These are phyloP conservation scores for Nasonia oneida DNA, from an alignment of 2,888 invertebrate genomes.

Conservation along the genomic window DNA sequence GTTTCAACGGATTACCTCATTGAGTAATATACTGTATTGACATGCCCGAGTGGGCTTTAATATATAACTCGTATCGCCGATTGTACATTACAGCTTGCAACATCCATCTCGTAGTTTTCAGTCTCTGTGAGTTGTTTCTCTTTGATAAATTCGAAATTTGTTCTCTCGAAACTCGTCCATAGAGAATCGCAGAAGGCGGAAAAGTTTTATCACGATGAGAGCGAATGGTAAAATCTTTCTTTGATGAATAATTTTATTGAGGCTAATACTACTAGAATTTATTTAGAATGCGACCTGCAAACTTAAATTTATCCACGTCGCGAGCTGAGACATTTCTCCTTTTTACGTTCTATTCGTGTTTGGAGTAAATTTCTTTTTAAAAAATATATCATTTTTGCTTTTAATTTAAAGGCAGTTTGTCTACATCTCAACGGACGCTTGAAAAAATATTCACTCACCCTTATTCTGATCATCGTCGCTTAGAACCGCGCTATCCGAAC, in stretches of 20 bases:
- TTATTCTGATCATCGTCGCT: conserved; percentile 80
- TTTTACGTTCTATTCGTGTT: background rate
- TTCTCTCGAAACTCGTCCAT: background rate
- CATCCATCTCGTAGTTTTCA: background rate
- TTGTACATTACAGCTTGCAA: background rate
- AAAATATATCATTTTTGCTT: background rate
- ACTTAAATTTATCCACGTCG: background rate
- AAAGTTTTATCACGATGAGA: background rate
- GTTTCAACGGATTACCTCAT: background rate
- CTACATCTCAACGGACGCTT: background rate
- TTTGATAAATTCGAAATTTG: background rate
- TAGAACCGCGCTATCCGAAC: conserved; percentile 81
- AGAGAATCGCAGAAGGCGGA: background rate
- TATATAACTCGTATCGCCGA: background rate
- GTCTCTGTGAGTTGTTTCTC: background rate
- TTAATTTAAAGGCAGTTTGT: too few relatives aligned
- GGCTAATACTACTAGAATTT: background rate
- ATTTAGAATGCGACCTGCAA: background rate
- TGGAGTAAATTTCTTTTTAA: background rate
- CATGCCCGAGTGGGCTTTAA: background rate
- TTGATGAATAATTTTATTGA: conserved; percentile 1
- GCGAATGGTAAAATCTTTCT: background rate
- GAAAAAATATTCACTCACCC: conserved; percentile 65
- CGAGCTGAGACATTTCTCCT: background rate
- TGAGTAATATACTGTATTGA: background rate